A percentile compares a stretch with the other conserved stretches of the same genome.
Conservation (phyloP, 53 echinoderm and acorn worm genomes). For the Patiria pectinifera region DNA sequence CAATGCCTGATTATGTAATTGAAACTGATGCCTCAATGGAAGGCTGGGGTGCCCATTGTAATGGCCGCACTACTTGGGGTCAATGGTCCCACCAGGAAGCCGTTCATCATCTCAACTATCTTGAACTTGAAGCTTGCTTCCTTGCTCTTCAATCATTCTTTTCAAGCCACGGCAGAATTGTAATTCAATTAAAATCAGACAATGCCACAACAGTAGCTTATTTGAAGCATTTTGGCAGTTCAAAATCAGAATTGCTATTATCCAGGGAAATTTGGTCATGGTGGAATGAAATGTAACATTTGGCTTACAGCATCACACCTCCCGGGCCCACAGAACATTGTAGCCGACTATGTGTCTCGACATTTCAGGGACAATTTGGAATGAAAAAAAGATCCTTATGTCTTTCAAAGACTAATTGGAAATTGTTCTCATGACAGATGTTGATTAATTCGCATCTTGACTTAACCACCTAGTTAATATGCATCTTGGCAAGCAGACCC, state of each 20-base stretch:
- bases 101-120: slow-evolving; percentile 61
- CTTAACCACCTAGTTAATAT: background rate
- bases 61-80: slow-evolving; percentile 41
- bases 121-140: slow-evolving; percentile 51
- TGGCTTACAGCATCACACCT: slow-evolving; percentile 5
- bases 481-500: background rate
- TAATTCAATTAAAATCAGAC: slow-evolving; percentile 49
- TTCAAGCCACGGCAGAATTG: background rate
- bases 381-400: background rate
- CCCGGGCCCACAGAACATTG: background rate
- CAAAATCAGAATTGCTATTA: background rate
- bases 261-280: slow-evolving; percentile 16
- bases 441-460: background rate
- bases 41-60: slow-evolving; percentile 72
- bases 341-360: slow-evolving; percentile 26
- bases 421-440: background rate
- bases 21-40: background rate
- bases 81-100: slow-evolving; percentile 56
- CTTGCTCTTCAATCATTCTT: slow-evolving; percentile 48
- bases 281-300: background rate
- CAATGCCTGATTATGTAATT: background rate
- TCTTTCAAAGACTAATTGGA: background rate
- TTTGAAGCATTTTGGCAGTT: slow-evolving; percentile 58
- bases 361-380: slow-evolving; percentile 25
- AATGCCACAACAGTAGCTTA: slow-evolving; percentile 65